Conservation (phyloP, 2,888 invertebrate species). For the Hirtodrosophila cameraria region DNA sequence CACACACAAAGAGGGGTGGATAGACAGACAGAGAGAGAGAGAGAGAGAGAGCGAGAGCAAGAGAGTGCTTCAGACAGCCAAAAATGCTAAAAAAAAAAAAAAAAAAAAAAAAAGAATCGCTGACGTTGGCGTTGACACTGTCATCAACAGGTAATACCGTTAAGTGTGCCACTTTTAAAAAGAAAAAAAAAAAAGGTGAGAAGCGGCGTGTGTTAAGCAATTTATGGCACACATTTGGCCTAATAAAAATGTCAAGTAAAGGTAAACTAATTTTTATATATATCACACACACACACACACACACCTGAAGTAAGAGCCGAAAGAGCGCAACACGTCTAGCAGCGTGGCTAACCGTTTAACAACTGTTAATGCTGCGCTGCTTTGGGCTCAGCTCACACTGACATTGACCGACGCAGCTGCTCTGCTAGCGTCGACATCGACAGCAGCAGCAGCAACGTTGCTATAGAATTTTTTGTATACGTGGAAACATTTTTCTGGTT, state of each 20-base stretch:
- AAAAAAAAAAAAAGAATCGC: conserved; percentile 29
- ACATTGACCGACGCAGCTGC: too few species aligned
- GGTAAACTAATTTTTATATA: conserved; percentile 2
- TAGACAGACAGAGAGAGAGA: background rate
- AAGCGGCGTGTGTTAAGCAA: conserved; percentile 16
- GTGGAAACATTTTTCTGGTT: conserved; percentile 72
- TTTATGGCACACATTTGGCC: conserved; percentile 30
- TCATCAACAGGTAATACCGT: conserved; percentile 65
- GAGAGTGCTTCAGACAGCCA: conserved; percentile 3
- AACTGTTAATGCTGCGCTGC: conserved; percentile 56
- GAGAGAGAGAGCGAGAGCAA: conserved; percentile 5
- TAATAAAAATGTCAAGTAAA: conserved; percentile 31
- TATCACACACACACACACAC: conserved; percentile 4
- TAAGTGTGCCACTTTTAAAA: conserved; percentile 59
- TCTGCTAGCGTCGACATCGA: background rate
- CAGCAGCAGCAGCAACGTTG: conserved; percentile 16
- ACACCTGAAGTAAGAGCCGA: conserved; percentile 22
- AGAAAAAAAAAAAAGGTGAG: too few species aligned
- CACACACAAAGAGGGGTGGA: conserved; percentile 18
- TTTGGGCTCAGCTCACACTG: conserved; percentile 7
- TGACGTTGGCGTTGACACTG: conserved; percentile 49
- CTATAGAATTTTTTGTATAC: conserved; percentile 68
- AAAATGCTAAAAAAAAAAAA: conserved; percentile 26
- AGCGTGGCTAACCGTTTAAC: conserved; percentile 45
- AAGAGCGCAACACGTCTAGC: conserved; percentile 52